phyloP scores from a whole-genome alignment of 2,888 invertebrate genomes.

The Coleophora flavipennella region DNA sequence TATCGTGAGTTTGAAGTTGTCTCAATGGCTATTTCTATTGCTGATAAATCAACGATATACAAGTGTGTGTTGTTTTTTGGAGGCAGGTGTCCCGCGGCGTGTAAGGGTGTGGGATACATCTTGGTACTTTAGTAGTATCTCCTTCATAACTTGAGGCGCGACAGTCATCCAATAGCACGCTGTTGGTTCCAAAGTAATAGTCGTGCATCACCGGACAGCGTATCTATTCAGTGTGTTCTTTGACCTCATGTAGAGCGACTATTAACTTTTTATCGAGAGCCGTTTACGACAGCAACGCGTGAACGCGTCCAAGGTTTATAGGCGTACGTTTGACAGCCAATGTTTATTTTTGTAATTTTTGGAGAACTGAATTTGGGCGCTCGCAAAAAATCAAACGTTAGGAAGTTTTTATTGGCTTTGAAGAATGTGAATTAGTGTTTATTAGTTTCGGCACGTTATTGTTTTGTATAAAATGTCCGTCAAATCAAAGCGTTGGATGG shows the following conservation, averaged over 20 bases:
- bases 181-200: conserved; percentile 2
- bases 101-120: conserved; percentile 7
- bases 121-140: not conserved
- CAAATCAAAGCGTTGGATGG: not conserved
- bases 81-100: conserved; percentile 6
- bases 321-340: conserved; percentile 14
- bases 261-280: conserved; percentile 31
- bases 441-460: too few species aligned
- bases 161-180: conserved; percentile 5
- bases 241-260: conserved; percentile 25
- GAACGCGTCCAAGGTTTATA: conserved; percentile 27
- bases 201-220: conserved; percentile 6
- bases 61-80: conserved; percentile 3
- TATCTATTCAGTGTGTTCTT: conserved; percentile 21
- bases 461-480: too few species aligned
- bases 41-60: conserved; percentile 8
- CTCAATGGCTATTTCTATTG: not conserved
- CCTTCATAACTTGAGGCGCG: conserved; percentile 11
- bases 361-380: conserved; percentile 1
- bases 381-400: conserved; percentile 1
- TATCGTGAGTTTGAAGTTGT: too few species aligned
- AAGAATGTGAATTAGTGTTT: too few species aligned
- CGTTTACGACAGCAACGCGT: conserved; percentile 21
- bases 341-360: conserved; percentile 16
- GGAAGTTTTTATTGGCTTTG: too few species aligned